Evolutionary conservation across 2,888 invertebrate genomes (phyloP).

Genomic region (Furcula furcula): DNA sequence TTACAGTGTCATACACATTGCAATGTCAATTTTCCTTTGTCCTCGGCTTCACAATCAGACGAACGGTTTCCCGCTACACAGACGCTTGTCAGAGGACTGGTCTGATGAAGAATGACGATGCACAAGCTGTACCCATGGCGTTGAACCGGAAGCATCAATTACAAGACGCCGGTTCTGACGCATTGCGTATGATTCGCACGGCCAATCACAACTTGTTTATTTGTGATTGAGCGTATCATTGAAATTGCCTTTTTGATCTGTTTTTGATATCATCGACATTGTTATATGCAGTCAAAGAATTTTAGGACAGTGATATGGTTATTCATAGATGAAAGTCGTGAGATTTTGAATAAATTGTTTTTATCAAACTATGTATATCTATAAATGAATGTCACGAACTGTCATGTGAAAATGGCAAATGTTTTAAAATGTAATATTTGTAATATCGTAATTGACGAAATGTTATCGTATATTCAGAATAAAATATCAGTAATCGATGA

Average conservation of each 20-base stretch:
- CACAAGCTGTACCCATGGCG: neutral
- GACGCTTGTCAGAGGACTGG: neutral
- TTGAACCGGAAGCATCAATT: slow-evolving; percentile 3
- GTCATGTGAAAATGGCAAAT: too few species aligned
- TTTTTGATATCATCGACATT: neutral
- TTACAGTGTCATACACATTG: too few species aligned
- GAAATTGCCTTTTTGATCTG: neutral
- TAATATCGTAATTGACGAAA: too few species aligned
- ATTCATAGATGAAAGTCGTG: too few species aligned
- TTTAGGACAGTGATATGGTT: too few species aligned
- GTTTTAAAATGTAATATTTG: too few species aligned
- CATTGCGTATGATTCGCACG: neutral
- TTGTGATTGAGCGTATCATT: neutral
- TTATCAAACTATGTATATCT: too few species aligned
- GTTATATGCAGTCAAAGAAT: too few species aligned
- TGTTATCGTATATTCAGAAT: too few species aligned
- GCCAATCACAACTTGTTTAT: neutral
- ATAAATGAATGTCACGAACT: too few species aligned
- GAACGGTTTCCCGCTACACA: neutral
- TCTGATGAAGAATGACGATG: neutral
- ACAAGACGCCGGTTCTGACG: neutral
- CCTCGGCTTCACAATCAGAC: neutral
- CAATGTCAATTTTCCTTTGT: neutral
- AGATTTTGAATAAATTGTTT: too few species aligned
- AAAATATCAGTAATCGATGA: too few species aligned